Base-by-base conservation (phyloP, 2,797 vertebrate species). In the Lophotriccus pileatus region DNA sequence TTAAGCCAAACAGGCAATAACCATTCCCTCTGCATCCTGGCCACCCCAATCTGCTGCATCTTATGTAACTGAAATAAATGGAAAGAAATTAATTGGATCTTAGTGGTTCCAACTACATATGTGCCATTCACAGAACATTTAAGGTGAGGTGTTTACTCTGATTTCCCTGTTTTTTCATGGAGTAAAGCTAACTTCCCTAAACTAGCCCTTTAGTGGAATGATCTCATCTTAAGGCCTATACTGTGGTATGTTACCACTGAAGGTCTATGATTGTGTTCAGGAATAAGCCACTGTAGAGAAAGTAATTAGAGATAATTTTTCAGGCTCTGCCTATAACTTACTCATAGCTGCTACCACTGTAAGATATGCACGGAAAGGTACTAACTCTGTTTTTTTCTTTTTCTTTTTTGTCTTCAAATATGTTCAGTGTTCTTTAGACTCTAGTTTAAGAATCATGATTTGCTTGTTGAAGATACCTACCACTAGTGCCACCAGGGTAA, bases 391-490 rank as follows among this genome's bases (percentile, higher is more conserved):
- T 37, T 0, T 39, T 72, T 83, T 62, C 59, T 22, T 14, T 19
- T 32, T 58, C 32, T 73, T 72, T 86, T 41, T 23, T 91, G 17
- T 21, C 10, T 84, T 90, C 10, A 39, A 94, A 52, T 97, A 80
- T 84, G 25, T 96, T 87, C 96, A 99, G 99, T 99, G 99, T 98
- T 99, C 99, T 89, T 98, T 99, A 97, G 99, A 99, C 97, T 99
- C 99, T 86, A 99, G 99, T 94, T 97, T 99, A 96, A 99, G 99
- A 97, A 99, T 99, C 95, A 99, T 99, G 97, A 99, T 99, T 97
- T 99, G 99, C 96, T 98, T 99, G 86, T 96, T 99, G 97, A 99
- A 99, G 98, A 99, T 99, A 95, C 99, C 99, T 18, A 98, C 99
- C 34, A 98, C 98, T 64, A 99, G 99, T 97, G 99, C 99, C 93